These are phyloP conservation scores for Gallinago paraguaiae DNA, from an alignment of 2,113 vertebrate genomes.

Conservation along the genomic window DNA sequence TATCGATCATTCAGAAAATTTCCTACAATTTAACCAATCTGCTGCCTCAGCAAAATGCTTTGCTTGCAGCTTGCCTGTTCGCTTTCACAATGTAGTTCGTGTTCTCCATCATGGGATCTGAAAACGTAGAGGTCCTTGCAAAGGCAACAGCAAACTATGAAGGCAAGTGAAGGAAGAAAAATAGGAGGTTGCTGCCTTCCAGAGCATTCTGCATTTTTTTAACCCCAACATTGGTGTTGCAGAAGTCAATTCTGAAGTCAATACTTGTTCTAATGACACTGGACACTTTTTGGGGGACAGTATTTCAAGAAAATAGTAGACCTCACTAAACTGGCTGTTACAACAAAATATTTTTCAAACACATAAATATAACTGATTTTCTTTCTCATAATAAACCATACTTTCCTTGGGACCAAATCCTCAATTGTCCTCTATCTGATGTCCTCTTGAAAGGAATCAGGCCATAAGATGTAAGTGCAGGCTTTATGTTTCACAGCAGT, in stretches of 20 bases:
- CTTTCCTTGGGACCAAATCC: background rate
- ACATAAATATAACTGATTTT: background rate
- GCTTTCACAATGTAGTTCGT: background rate
- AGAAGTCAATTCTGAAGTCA: background rate
- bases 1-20: background rate
- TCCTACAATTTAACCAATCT: background rate
- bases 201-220: background rate
- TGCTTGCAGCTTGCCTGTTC: background rate
- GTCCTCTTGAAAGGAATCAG: background rate
- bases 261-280: background rate
- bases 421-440: accelerated
- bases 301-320: background rate
- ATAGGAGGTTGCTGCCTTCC: background rate
- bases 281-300: background rate
- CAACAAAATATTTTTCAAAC: background rate
- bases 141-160: background rate
- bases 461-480: accelerated
- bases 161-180: background rate
- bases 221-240: background rate
- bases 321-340: background rate
- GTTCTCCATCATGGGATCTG: background rate
- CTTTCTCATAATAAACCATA: background rate
- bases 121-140: background rate
- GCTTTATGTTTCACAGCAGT: background rate
- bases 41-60: background rate